phyloP scores from a whole-genome alignment of 2,797 vertebrate species.

The Urophycis tenuis region DNA sequence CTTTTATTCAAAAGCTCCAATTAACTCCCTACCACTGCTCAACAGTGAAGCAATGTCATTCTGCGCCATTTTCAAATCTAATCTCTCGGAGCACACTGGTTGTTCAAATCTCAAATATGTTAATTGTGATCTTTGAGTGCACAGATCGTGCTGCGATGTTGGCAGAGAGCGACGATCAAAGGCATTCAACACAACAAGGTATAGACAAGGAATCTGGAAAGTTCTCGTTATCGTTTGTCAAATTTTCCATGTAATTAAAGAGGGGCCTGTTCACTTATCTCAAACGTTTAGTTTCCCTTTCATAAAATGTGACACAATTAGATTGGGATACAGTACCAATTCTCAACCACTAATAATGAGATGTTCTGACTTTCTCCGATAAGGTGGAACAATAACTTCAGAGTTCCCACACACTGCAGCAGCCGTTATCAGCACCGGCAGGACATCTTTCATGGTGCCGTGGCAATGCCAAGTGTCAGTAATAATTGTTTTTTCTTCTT shows the following conservation, averaged over 20 bases:
- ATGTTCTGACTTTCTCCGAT: not conserved
- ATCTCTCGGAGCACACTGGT: constrained; percentile 37
- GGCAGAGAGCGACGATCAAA: not conserved
- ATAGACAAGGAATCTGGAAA: not conserved
- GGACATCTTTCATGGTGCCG: not conserved
- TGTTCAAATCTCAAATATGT: constrained; percentile 47
- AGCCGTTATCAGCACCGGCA: not conserved
- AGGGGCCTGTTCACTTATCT: not conserved
- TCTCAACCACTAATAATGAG: not conserved
- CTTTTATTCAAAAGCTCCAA: constrained; percentile 55
- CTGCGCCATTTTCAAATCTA: constrained; percentile 46
- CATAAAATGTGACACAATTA: not conserved
- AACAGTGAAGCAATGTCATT: constrained; percentile 39
- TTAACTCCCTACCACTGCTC: constrained; percentile 49
- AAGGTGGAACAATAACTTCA: not conserved
- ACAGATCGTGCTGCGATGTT: constrained; percentile 5
- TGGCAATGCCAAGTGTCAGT: not conserved
- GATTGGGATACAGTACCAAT: not conserved
- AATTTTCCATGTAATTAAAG: constrained; percentile 2
- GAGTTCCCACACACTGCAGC: not conserved
- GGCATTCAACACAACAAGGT: not conserved
- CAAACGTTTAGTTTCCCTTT: not conserved
- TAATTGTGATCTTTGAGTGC: constrained; percentile 33
- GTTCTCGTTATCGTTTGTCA: not conserved
- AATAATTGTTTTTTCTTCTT: not conserved